Conservation (phyloP, 2,797 vertebrate species). For the Streptopelia turtur region DNA sequence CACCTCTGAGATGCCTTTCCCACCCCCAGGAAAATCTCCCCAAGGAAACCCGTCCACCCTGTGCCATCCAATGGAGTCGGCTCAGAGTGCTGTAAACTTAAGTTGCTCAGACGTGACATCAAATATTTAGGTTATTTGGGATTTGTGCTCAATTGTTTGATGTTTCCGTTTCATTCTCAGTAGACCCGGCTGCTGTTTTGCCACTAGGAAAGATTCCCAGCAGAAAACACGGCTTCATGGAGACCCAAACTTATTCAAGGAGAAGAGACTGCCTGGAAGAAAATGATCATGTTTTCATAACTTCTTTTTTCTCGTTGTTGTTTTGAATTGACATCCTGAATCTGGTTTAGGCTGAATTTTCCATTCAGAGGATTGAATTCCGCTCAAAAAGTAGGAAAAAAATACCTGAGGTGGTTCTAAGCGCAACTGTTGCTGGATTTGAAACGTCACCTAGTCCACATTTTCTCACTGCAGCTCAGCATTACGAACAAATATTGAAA, state of each 20-base stretch:
- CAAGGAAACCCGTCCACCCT: neutral
- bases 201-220: constrained; percentile 47
- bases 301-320: neutral
- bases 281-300: neutral
- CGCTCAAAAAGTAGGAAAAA: neutral
- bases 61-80: neutral
- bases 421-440: neutral
- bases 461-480: neutral
- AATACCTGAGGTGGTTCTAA: neutral
- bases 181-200: constrained; percentile 25
- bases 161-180: constrained; percentile 42
- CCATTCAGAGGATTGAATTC: neutral
- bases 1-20: neutral
- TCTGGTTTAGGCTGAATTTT: neutral
- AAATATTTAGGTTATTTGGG: constrained; percentile 69
- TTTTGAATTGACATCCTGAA: neutral
- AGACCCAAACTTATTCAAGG: constrained; percentile 24
- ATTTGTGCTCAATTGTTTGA: constrained; percentile 53
- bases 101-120: constrained; percentile 59
- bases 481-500: neutral
- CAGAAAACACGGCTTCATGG: constrained; percentile 1
- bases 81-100: constrained; percentile 30
- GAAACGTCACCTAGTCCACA: neutral
- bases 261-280: constrained; percentile 10
- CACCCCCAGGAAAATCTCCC: neutral